These are phyloP conservation scores for Idaea biselata DNA, from an alignment of 2,888 invertebrate genomes.

Conservation along the genomic window DNA sequence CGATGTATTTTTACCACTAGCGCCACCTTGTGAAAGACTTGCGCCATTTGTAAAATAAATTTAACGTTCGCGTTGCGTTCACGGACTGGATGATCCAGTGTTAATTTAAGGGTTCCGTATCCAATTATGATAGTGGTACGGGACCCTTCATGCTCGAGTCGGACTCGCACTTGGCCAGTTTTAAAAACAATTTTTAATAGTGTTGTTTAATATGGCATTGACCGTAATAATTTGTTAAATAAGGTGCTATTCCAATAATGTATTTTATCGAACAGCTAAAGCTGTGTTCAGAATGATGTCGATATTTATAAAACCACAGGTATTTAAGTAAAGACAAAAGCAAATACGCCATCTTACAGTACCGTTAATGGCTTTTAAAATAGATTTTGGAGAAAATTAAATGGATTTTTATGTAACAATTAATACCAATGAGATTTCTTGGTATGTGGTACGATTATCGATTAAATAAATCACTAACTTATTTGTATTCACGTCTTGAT, in stretches of 20 bases:
- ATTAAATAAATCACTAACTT: neutral
- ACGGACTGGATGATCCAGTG: too few relatives aligned
- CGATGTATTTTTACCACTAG: too few relatives aligned
- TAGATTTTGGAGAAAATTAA: neutral
- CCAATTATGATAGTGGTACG: too few relatives aligned
- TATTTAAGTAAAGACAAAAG: neutral
- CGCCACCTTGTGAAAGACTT: too few relatives aligned
- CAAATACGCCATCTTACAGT: slow-evolving; percentile 4
- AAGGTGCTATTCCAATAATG: neutral
- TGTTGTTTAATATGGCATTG: neutral
- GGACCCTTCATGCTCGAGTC: too few relatives aligned
- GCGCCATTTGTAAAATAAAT: too few relatives aligned
- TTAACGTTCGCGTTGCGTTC: too few relatives aligned
- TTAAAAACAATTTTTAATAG: neutral
- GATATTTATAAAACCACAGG: neutral
- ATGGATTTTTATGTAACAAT: neutral
- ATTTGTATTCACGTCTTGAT: neutral
- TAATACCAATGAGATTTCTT: neutral
- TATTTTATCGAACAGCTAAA: neutral
- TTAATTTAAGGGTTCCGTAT: too few relatives aligned
- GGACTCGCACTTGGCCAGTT: too few relatives aligned
- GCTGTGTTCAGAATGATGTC: neutral
- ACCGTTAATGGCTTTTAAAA: neutral
- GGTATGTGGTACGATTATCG: neutral
- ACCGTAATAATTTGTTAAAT: neutral